Base-by-base conservation (phyloP, 2,888 invertebrate genomes). In the Acrobasis suavella region DNA sequence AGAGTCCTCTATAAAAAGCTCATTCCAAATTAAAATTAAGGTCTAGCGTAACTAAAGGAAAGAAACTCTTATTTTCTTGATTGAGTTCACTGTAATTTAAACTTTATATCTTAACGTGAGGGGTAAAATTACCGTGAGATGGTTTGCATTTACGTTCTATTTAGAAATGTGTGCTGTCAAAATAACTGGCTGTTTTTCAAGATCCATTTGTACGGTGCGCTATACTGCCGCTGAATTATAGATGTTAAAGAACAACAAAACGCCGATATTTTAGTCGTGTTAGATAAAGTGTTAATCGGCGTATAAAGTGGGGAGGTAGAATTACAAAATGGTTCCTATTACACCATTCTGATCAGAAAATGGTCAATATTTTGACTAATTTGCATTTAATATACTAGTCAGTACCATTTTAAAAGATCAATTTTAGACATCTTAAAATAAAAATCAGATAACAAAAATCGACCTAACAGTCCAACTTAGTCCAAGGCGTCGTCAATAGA, bases 21-120 rank as follows among this genome's bases (percentile, higher is more conserved):
- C 86, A 89, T 91, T 89, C 82, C 79, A 89, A 91, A 92, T 92
- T 92, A 91, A 92, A 91, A 92, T 91, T 91, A 90, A 91, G 89
- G 89, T 89, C 89, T 91, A 87, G 84, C 85, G 79, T 84, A 80
- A 80, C 85, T 77, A 79, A 84, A 80, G 81, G 80, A 82, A 78
- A 85, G 68, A 75, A 80, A 80, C 78, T 77, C 77, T 76, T 78
- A 82, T 82, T 81, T 83, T 74, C 72, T 70, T 64, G 51, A 9
- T 50, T 9, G 5, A 15, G n/a, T 51, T 32, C 67, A 70, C 58
- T 63, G 61, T 64, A 78, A 84, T 86, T 67, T 65, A 62, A 60
- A 69, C 82, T 80, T 68, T 87, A 75, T 37, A 1, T 1, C 64
- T 9, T 50, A 37, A 63, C 0, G 0, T 16, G 64, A 77, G 77